A percentile compares a stretch with the other conserved stretches of the same genome.
Conservation (phyloP, 2,888 invertebrate genomes). For the Dorcus parallelipipedus region DNA sequence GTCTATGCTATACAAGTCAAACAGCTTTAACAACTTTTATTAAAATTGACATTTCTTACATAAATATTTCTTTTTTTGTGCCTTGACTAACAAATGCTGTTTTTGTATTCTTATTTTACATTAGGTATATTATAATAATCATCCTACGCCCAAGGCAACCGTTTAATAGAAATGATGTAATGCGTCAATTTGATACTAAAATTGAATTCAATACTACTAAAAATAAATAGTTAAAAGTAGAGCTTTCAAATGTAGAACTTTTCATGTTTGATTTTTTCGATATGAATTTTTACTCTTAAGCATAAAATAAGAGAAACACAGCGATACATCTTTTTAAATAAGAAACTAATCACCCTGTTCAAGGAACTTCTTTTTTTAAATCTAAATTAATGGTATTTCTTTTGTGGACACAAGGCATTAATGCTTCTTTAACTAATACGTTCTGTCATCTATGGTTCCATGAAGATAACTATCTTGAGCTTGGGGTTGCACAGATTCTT, state of each 20-base stretch:
- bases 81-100: constrained; percentile 31
- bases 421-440: constrained; percentile 39
- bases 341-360: neutral
- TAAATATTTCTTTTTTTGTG: constrained; percentile 37
- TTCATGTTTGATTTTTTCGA: no score
- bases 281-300: no score
- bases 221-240: neutral
- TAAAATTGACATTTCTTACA: constrained; percentile 45
- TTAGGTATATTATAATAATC: constrained; percentile 3
- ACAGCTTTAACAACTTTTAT: constrained; percentile 25
- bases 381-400: neutral
- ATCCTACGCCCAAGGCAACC: neutral
- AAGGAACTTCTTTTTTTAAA: neutral
- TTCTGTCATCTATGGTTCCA: constrained; percentile 50
- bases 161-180: neutral
- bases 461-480: constrained; percentile 59
- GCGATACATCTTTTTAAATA: neutral
- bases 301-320: no score
- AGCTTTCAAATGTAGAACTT: neutral
- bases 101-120: constrained; percentile 7
- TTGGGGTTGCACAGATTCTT: constrained; percentile 61
- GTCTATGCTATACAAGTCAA: neutral
- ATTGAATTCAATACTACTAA: neutral
- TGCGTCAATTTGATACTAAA: neutral
- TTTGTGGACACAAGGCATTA: neutral